Base-by-base conservation (phyloP, 2,113 vertebrate species). In the Aphelocoma coerulescens region DNA sequence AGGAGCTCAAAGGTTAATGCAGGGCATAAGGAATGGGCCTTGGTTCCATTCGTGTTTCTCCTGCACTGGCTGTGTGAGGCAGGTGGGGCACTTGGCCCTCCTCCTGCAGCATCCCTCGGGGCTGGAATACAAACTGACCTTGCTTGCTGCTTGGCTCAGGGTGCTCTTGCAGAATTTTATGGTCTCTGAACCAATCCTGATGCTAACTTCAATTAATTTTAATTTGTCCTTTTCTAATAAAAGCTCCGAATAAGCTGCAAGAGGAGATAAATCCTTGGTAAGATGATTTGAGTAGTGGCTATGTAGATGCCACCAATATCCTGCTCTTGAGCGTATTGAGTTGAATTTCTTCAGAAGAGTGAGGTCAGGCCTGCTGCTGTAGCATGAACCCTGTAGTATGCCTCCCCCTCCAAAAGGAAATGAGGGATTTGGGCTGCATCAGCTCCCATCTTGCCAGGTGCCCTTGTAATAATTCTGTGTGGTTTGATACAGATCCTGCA, bases 41-140 rank as follows among this genome's bases (percentile, higher is more conserved):
- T 2, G 1, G 13, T 48, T 12, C 65, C 28, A 2, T 26, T 61
- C 0, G 0, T 0, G 0, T n/a, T 81, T 48, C 41, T 61, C 27
- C 55, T 7, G n/a, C 22, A 0, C 35, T 80, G 71, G 27, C 91
- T 69, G 41, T 5, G 3, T 23, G 19, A 33, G 11, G 35, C 35
- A 68, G 59, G 57, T 3, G 22, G 71, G 66, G 69, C 49, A 4
- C 68, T 54, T 1, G 0, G 26, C 58, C 67, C 17, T 44, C 46
- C 26, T 72, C 16, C 76, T 87, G 24, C 18, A 24, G 51, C 48
- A 5, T 13, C 46, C 63, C 51, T 39, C 2, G 0, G 22, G 52
- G 57, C 11, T n/a, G 78, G 32, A 52, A 7, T 8, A 8, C 16
- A 39, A 12, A n/a, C 15, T 44, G 18, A 7, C 58, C 37, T 57